Evolutionary conservation across 2,113 vertebrate genomes (phyloP).

Genomic region (Microtus montanus): DNA sequence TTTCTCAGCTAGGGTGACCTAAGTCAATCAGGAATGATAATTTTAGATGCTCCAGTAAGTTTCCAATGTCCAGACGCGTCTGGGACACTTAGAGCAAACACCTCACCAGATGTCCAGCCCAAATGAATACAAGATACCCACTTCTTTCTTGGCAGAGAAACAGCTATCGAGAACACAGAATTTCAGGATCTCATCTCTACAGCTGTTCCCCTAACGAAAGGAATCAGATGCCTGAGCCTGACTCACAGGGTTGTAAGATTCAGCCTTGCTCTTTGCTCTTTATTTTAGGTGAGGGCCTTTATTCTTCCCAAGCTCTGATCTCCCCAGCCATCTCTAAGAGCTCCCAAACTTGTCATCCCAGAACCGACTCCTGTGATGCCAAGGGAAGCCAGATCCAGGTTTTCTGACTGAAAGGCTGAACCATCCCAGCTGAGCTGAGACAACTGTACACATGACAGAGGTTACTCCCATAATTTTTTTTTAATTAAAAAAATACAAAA

Average conservation of each 20-base stretch:
- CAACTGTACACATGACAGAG: slow-evolving; percentile 9
- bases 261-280: not conserved
- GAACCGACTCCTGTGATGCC: not conserved
- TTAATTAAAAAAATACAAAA: slow-evolving; percentile 11
- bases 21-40: not conserved
- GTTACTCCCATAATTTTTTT: not conserved
- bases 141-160: not conserved
- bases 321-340: not conserved
- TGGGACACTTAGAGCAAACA: not conserved
- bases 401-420: slow-evolving; percentile 52
- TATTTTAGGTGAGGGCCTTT: not conserved
- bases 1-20: not conserved
- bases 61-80: not conserved
- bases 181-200: not conserved
- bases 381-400: slow-evolving; percentile 66
- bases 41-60: not conserved
- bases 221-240: not conserved
- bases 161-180: accelerated
- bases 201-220: not conserved
- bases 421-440: slow-evolving; percentile 4
- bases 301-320: not conserved
- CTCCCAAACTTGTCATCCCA: not conserved
- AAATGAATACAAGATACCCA: not conserved
- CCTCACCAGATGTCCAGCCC: not conserved
- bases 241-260: not conserved